Evolutionary conservation across 2,797 vertebrate genomes (phyloP), one percentile per base, ranked within the genome.

Genomic region (Gallinago solitaria): DNA sequence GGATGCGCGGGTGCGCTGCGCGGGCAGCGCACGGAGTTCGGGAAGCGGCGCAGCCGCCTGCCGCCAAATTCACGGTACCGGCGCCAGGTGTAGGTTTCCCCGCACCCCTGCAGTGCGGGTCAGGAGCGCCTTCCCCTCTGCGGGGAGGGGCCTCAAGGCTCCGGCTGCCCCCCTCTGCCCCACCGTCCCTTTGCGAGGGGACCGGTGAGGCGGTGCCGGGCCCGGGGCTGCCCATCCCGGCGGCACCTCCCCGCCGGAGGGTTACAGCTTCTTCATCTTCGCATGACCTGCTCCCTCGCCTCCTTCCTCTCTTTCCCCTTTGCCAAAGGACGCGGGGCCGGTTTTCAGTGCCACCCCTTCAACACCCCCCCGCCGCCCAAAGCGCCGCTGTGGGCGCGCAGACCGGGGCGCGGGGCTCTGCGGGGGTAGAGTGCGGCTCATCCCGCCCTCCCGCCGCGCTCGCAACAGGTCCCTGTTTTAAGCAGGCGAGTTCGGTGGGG

Each of bases 291-390:
- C 14, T 27, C 23, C 19, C 21, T n/a, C 21, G 32, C 59, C 23
- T 45, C 50, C 21, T 37, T 32, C 25, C 15, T 13, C 33, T 41
- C 39, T 45, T 37, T 41, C 13, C 28, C 18, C 33, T 8, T 32
- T 9, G 21, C 27, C 39, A 12, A 27, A 50, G 32, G 48, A 45
- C 30, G 15, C 16, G 47, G 28, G 21, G 14, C 15, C 0, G n/a
- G 19, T 48, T 74, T 74, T 39, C 21, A 21, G 2, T 20, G 7
- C 15, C 27, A 18, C 51, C 51, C 51, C 27, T 16, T 53, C 3
- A 18, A 43, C 37, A 43, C 41, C 2, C 9, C 33, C 7, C 4
- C 2, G 3, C 7, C 6, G 7, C 9, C 8, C 12, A 5, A 32
- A 59, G 20, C 30, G n/a, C 33, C 16, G 39, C 15, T 16, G 37